Conservation (phyloP, 2,888 invertebrate species). For the Caenorhabditis sp. region DNA sequence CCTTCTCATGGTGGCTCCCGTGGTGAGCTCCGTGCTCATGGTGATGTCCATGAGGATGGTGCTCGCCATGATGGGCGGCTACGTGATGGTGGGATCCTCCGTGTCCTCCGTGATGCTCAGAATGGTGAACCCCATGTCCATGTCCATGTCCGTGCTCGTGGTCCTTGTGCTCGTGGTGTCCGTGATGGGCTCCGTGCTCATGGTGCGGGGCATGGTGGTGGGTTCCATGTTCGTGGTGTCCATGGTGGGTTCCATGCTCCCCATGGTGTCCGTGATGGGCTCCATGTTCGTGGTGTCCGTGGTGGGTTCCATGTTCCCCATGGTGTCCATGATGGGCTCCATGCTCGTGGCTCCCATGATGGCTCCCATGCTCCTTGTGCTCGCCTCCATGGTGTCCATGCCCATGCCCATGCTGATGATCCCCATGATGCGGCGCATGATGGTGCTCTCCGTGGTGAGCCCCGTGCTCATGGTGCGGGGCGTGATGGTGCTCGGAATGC, state of each 20-base stretch:
- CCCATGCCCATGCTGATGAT: slow-evolving; percentile 9
- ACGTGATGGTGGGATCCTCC: too few relatives aligned
- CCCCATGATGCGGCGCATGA: slow-evolving; percentile 7
- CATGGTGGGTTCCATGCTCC: too few relatives aligned
- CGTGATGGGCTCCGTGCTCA: slow-evolving; percentile 27
- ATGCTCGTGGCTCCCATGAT: slow-evolving; percentile 29
- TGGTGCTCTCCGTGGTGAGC: slow-evolving; percentile 21
- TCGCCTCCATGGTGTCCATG: slow-evolving; percentile 33
- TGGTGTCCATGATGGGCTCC: slow-evolving; percentile 44
- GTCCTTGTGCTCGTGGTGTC: slow-evolving; percentile 15
- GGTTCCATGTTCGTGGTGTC: slow-evolving; percentile 33
- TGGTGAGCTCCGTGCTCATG: slow-evolving; percentile 26
- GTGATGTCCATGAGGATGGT: slow-evolving; percentile 21
- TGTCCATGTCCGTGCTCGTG: slow-evolving; percentile 19
- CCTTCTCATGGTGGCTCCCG: slow-evolving; percentile 3
- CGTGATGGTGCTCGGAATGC: slow-evolving; percentile 15
- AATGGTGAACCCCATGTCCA: slow-evolving; percentile 20
- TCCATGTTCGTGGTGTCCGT: slow-evolving; percentile 39
- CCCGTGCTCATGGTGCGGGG: slow-evolving; percentile 1
- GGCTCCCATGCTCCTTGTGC: slow-evolving; percentile 12
- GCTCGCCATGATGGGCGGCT: slow-evolving; percentile 19
- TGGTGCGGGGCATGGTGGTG: too few relatives aligned
- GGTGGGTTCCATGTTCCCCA: background rate
- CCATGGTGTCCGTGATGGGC: slow-evolving; percentile 21
- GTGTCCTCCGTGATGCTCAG: slow-evolving; percentile 16